A percentile compares a stretch with the other conserved stretches of the same genome.
Evolutionary conservation across 2,888 invertebrate species (phyloP).

Genomic region (Mimas tiliae): DNA sequence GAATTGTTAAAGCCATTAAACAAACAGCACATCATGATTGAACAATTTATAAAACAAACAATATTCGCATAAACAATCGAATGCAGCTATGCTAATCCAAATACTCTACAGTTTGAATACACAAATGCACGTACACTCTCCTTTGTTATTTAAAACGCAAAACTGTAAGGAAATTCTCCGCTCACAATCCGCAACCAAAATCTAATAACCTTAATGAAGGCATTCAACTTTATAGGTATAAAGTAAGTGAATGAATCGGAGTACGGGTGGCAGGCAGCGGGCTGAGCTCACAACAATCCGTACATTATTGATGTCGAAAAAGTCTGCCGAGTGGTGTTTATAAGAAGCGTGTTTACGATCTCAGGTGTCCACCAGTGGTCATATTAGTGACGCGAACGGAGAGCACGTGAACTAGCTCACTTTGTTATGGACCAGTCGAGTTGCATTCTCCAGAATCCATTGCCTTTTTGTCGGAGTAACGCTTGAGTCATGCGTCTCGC

Average conservation of each 20-base stretch:
- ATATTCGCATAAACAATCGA: conserved; percentile 20
- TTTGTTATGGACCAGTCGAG: conserved; percentile 30
- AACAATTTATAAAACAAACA: conserved; percentile 22
- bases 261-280: not conserved
- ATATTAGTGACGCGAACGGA: conserved; percentile 28
- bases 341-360: conserved; percentile 18
- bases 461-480: conserved; percentile 30
- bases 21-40: conserved; percentile 18
- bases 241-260: not conserved
- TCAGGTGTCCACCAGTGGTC: conserved; percentile 30
- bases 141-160: conserved; percentile 14
- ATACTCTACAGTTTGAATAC: not conserved
- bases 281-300: not conserved
- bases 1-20: conserved; percentile 11
- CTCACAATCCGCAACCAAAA: not conserved
- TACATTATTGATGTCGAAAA: conserved; percentile 1
- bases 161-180: not conserved
- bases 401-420: conserved; percentile 21
- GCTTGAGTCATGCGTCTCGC: conserved; percentile 4
- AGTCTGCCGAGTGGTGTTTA: not conserved
- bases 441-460: conserved; percentile 48
- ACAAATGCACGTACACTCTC: not conserved
- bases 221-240: not conserved
- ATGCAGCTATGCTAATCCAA: conserved; percentile 15
- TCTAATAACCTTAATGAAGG: conserved; percentile 11